Evolutionary conservation across 2,113 vertebrate genomes (phyloP).

Genomic region (Dromiciops gliroides): DNA sequence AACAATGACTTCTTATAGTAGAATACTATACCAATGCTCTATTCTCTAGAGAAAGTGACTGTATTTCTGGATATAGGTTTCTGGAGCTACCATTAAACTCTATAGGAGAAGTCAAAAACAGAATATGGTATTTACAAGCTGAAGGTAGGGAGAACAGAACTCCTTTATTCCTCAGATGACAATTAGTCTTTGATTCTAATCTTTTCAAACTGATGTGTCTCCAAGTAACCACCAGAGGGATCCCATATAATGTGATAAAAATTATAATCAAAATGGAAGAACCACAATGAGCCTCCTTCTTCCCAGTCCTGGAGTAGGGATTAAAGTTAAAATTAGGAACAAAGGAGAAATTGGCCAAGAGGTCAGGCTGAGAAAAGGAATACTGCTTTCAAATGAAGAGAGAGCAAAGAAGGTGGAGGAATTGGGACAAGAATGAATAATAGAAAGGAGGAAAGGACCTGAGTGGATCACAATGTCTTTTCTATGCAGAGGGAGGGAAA

Average conservation of each 20-base stretch:
- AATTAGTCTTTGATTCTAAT: conserved; percentile 30
- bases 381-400: neutral
- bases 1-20: neutral
- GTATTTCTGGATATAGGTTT: neutral
- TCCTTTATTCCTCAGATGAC: neutral
- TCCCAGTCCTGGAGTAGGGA: conserved; percentile 42
- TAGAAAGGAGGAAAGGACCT: conserved; percentile 31
- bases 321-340: neutral
- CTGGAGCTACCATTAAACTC: neutral
- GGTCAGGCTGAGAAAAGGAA: neutral
- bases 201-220: conserved; percentile 62
- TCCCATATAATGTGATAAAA: conserved; percentile 70
- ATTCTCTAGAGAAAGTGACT: neutral
- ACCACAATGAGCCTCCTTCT: conserved; percentile 43
- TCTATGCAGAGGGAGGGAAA: conserved; percentile 40
- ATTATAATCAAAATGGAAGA: conserved; percentile 65
- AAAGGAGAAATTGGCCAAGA: neutral
- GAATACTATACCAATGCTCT: neutral
- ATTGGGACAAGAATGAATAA: neutral
- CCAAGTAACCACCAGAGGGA: conserved; percentile 69
- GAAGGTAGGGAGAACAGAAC: neutral
- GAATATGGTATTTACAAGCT: neutral
- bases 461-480: conserved; percentile 55
- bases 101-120: neutral
- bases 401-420: neutral